Conservation (phyloP, 2,888 invertebrate species). For the Harpalus rubripes region DNA sequence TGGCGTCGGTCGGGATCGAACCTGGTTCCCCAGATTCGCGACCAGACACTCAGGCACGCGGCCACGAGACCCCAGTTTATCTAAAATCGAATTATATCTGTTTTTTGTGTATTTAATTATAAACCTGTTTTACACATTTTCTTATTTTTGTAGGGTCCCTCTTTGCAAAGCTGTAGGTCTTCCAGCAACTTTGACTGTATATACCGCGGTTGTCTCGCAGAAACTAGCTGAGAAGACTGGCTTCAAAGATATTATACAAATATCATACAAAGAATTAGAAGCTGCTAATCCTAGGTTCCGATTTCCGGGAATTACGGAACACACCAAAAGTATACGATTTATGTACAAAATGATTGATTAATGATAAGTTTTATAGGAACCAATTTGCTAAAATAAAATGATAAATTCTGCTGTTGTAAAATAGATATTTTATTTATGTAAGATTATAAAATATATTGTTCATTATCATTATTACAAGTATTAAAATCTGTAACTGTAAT, state of each 20-base stretch:
- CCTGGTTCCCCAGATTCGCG: no score
- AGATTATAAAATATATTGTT: background rate
- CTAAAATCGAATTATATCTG: no score
- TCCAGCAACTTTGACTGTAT: slow-evolving; percentile 79
- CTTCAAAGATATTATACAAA: slow-evolving; percentile 77
- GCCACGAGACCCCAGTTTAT: no score
- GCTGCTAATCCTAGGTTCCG: slow-evolving; percentile 69
- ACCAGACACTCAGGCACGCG: no score
- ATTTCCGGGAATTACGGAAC: slow-evolving; percentile 69
- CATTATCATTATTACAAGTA: background rate
- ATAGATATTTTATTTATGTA: background rate
- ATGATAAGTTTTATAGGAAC: background rate
- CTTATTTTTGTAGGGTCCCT: slow-evolving; percentile 75
- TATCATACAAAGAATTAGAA: slow-evolving; percentile 78
- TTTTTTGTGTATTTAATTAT: no score
- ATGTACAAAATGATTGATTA: slow-evolving; percentile 68
- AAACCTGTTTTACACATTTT: no score
- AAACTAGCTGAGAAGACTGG: slow-evolving; percentile 79
- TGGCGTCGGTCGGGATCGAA: no score
- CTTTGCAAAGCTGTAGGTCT: slow-evolving; percentile 79
- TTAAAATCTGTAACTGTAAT: no score
- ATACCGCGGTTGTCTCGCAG: slow-evolving; percentile 80
- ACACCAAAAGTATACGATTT: slow-evolving; percentile 68
- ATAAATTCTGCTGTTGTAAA: background rate
- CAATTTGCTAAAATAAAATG: background rate